These are phyloP conservation scores for Alectoris magna DNA, from an alignment of 2,797 vertebrate species.

Conservation along the genomic window DNA sequence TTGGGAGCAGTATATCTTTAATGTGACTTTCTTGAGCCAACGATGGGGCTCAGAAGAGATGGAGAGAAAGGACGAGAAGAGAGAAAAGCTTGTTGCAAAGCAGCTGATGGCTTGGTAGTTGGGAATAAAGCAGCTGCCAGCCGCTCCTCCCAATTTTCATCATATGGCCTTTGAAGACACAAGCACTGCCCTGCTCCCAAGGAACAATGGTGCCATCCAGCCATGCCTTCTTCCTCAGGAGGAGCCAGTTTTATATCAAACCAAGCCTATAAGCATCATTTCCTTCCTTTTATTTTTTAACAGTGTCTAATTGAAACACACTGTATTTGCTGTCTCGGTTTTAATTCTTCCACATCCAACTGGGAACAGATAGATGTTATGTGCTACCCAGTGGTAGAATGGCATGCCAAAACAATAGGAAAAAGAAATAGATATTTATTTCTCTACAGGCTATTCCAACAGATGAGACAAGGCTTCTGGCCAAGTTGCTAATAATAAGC, in stretches of 20 bases:
- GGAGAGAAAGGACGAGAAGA: neutral
- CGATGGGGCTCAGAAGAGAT: neutral
- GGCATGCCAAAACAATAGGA: neutral
- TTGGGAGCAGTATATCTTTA: neutral
- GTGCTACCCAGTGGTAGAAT: neutral
- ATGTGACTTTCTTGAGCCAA: neutral
- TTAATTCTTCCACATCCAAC: neutral
- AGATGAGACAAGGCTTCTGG: neutral
- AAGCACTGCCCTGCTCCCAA: neutral
- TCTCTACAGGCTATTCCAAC: neutral
- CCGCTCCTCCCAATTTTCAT: neutral
- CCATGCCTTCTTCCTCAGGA: neutral
- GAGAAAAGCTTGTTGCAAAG: neutral
- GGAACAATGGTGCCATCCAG: neutral
- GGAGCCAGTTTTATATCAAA: neutral
- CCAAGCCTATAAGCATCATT: neutral
- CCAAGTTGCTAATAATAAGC: neutral
- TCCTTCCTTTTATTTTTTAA: neutral
- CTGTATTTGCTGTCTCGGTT: neutral
- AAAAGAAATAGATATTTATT: neutral
- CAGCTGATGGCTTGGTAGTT: neutral
- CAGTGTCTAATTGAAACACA: neutral
- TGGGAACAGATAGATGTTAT: neutral
- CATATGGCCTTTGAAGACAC: rapidly evolving
- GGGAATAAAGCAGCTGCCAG: neutral